Evolutionary conservation across 2,797 vertebrate genomes (phyloP).

Genomic region (Anableps anableps): DNA sequence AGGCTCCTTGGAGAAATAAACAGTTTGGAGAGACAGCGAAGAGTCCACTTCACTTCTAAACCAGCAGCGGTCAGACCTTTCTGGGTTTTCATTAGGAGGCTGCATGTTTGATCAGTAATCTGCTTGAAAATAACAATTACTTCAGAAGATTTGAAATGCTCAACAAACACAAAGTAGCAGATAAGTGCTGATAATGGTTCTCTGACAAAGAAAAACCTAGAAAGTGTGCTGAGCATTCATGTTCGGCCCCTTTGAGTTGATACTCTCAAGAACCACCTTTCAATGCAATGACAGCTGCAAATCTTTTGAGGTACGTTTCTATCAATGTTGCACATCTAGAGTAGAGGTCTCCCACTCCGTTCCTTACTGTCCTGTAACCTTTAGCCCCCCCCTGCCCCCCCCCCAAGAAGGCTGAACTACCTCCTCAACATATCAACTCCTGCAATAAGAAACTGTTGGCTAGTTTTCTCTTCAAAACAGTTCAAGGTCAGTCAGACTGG

Average conservation of each 20-base stretch:
- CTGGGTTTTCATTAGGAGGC: neutral
- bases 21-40: slow-evolving; percentile 39
- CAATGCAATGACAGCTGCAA: neutral
- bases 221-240: neutral
- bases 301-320: neutral
- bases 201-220: neutral
- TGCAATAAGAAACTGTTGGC: neutral
- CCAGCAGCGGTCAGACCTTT: neutral
- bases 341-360: neutral
- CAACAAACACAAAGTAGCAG: neutral
- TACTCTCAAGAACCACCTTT: neutral
- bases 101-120: neutral
- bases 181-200: neutral
- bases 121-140: neutral
- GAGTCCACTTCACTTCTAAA: slow-evolving; percentile 28
- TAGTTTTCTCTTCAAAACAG: neutral
- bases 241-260: neutral
- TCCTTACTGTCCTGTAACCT: neutral
- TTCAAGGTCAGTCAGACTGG: neutral
- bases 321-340: neutral
- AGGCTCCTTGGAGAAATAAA: slow-evolving; percentile 60
- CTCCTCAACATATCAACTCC: neutral
- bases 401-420: neutral
- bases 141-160: neutral
- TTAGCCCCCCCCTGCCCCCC: neutral